Conservation (phyloP, 2,113 vertebrate genomes). For the pig (Sus scrofa) region DNA sequence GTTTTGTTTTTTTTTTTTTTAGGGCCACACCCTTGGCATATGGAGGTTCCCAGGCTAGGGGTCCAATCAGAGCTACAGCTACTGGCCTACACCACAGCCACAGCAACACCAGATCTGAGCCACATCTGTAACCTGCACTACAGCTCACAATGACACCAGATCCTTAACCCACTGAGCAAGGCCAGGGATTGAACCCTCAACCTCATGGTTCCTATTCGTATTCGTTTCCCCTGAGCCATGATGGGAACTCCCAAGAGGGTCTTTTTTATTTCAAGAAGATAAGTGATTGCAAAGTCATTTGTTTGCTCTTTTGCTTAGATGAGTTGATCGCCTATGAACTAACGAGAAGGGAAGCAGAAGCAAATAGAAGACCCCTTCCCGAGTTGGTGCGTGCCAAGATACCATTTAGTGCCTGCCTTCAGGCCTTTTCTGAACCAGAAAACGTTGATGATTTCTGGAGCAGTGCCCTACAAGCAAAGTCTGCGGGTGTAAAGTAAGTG, state of each 20-base stretch:
- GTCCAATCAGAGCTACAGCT: no score
- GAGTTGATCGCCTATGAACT: constrained; percentile 95
- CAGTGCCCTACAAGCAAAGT: constrained; percentile 98
- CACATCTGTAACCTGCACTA: no score
- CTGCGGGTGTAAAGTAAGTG: constrained; percentile 97
- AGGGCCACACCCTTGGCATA: no score
- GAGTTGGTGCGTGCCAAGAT: constrained; percentile 95
- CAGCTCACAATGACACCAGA: no score
- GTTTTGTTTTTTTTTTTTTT: no score
- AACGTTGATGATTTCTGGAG: constrained; percentile 99
- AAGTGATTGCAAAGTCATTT: not conserved
- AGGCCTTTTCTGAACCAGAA: constrained; percentile 97
- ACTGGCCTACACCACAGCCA: no score
- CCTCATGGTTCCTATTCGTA: no score
- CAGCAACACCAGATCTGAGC: no score
- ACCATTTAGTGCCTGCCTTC: constrained; percentile 97
- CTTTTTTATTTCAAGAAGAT: not conserved
- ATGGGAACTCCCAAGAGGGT: not conserved
- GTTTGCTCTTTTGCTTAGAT: constrained; percentile 88
- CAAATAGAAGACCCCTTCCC: constrained; percentile 91
- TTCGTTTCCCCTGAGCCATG: no score
- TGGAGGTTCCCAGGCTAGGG: no score
- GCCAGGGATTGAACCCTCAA: no score
- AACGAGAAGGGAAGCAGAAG: constrained; percentile 95
- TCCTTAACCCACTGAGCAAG: no score